Conservation (phyloP, 1,140 invertebrate species). For the Pseudomyrmex cubaensis region DNA sequence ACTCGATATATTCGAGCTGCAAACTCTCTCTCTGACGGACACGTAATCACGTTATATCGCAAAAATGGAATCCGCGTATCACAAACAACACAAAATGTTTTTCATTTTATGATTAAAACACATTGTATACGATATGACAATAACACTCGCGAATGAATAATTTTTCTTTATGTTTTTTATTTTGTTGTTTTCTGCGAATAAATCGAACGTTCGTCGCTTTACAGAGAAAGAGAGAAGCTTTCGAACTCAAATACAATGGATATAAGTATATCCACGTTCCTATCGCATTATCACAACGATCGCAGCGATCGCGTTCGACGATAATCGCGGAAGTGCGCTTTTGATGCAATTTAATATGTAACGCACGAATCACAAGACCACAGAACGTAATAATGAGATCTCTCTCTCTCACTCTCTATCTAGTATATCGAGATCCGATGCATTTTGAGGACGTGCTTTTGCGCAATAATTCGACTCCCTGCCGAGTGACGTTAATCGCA, state of each 20-base stretch:
- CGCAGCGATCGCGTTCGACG: not conserved
- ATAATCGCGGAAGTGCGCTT: slow-evolving; percentile 18
- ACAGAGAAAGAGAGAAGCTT: not conserved
- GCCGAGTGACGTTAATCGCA: slow-evolving; percentile 54
- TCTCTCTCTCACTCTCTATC: not conserved
- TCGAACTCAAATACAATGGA: no score
- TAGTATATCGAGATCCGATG: slow-evolving; percentile 33
- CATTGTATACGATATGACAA: no score
- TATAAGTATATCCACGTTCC: not conserved
- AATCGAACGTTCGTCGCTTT: not conserved
- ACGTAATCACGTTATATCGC: not conserved
- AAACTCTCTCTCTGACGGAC: not conserved
- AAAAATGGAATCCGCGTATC: not conserved
- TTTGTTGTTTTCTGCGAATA: no score
- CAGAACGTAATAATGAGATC: slow-evolving; percentile 27
- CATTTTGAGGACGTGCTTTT: slow-evolving; percentile 37
- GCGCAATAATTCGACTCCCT: slow-evolving; percentile 32
- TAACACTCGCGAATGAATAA: slow-evolving; percentile 14
- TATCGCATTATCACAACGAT: not conserved
- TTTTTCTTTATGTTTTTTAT: not conserved
- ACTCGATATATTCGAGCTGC: slow-evolving; percentile 4
- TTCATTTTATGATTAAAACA: no score
- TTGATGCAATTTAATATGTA: slow-evolving; percentile 52
- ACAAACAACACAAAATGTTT: no score
- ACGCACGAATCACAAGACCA: slow-evolving; percentile 32